Conservation (phyloP, 2,797 vertebrate genomes). For the Percopsis omiscomaycus region DNA sequence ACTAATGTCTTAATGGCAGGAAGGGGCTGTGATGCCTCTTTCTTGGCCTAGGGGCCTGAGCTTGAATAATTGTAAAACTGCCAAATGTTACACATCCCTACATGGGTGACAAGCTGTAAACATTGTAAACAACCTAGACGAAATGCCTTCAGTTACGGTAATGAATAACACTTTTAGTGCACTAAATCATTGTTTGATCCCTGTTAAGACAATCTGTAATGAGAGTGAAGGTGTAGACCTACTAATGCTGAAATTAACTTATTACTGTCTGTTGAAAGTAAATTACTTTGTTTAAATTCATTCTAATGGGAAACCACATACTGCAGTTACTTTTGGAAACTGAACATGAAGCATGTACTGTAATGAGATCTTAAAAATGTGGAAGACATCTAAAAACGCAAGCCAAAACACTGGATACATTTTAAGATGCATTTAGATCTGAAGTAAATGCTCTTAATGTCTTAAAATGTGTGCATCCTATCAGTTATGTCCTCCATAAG, state of each 20-base stretch:
- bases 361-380: not conserved
- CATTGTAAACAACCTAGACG: not conserved
- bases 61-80: constrained; percentile 28
- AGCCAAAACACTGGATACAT: no score
- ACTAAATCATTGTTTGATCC: not conserved
- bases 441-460: no score
- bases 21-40: not conserved
- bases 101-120: not conserved
- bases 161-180: constrained; percentile 5
- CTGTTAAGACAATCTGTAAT: constrained; percentile 31
- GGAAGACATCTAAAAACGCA: no score
- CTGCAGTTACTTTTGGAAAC: not conserved
- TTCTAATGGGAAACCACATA: no score
- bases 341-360: constrained; percentile 31
- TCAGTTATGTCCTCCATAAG: no score
- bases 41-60: not conserved
- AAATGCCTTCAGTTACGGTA: constrained; percentile 20
- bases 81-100: constrained; percentile 31
- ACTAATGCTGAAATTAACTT: constrained; percentile 17
- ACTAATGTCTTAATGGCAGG: not conserved
- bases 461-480: no score
- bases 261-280: not conserved
- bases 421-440: no score
- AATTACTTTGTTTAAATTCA: constrained; percentile 10
- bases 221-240: constrained; percentile 3